A percentile compares a stretch with the other conserved stretches of the same genome.
Evolutionary conservation across 1,140 invertebrate species (phyloP).

Genomic region (Chelonus insularis): DNA sequence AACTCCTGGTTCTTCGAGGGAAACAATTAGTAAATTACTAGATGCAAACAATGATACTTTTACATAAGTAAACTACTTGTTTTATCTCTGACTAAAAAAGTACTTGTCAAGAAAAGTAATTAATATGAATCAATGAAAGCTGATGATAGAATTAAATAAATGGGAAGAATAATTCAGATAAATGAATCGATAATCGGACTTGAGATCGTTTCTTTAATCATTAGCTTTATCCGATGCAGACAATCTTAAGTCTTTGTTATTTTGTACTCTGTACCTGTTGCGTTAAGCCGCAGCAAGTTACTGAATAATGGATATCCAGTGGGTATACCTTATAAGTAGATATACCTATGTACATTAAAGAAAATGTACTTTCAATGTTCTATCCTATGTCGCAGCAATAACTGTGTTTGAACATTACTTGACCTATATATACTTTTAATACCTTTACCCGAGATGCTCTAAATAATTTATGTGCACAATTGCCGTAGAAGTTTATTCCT

Average conservation of each 20-base stretch:
- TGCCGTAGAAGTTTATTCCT: slow-evolving; percentile 1
- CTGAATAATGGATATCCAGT: slow-evolving; percentile 53
- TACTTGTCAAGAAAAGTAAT: too few species aligned
- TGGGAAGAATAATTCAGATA: slow-evolving; percentile 41
- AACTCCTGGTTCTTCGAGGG: too few species aligned
- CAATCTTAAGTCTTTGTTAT: slow-evolving; percentile 47
- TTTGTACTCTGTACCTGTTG: slow-evolving; percentile 48
- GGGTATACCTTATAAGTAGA: slow-evolving; percentile 12
- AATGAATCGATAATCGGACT: not conserved
- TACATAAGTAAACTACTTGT: too few species aligned
- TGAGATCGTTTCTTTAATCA: slow-evolving; percentile 50
- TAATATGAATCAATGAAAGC: too few species aligned
- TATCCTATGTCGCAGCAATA: not conserved
- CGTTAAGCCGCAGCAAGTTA: slow-evolving; percentile 50
- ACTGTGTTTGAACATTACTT: too few species aligned
- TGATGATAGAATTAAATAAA: too few species aligned
- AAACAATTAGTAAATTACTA: too few species aligned
- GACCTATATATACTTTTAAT: too few species aligned
- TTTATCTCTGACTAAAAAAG: too few species aligned
- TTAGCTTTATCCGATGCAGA: slow-evolving; percentile 34
- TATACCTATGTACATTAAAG: too few species aligned
- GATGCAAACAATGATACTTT: too few species aligned
- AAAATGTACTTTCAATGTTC: not conserved
- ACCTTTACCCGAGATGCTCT: too few species aligned
- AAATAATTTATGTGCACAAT: not conserved